These are phyloP conservation scores for Drosophila rufa DNA, from an alignment of 1,140 invertebrate genomes.

Conservation along the genomic window DNA sequence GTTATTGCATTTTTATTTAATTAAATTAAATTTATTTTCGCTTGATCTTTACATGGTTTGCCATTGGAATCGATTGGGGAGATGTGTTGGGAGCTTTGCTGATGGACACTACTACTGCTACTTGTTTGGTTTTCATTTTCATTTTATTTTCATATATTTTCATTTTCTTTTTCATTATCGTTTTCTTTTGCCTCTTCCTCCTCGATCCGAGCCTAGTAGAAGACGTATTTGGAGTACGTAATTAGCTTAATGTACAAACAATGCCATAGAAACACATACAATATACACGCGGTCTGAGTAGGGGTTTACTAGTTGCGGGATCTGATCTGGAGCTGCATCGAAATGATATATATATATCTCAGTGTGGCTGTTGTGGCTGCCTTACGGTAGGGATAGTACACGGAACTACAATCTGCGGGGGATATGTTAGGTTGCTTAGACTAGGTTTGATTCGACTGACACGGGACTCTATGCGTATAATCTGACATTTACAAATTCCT, in stretches of 20 bases:
- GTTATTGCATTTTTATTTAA: slow-evolving; percentile 17
- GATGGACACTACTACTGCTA: slow-evolving; percentile 72
- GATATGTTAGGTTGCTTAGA: slow-evolving; percentile 81
- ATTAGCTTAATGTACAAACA: slow-evolving; percentile 63
- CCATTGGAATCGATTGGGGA: slow-evolving; percentile 45
- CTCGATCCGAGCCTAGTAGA: slow-evolving; percentile 35
- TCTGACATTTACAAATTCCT: slow-evolving; percentile 54
- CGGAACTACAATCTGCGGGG: slow-evolving; percentile 43
- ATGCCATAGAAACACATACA: slow-evolving; percentile 56
- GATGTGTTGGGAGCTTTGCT: slow-evolving; percentile 59
- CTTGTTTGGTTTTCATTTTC: slow-evolving; percentile 40
- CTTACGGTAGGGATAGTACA: slow-evolving; percentile 23
- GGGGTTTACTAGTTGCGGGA: slow-evolving; percentile 22
- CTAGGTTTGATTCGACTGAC: slow-evolving; percentile 57
- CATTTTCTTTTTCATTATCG: slow-evolving; percentile 25
- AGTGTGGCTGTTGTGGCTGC: slow-evolving; percentile 54
- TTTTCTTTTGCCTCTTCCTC: slow-evolving; percentile 7
- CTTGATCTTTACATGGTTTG: slow-evolving; percentile 71
- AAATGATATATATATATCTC: slow-evolving; percentile 52
- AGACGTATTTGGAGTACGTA: slow-evolving; percentile 71
- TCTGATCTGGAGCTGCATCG: slow-evolving; percentile 32
- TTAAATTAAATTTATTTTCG: slow-evolving; percentile 77
- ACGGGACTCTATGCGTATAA: slow-evolving; percentile 39
- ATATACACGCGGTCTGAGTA: slow-evolving; percentile 48
- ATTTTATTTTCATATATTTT: too few species aligned